A percentile compares a stretch with the other conserved stretches of the same genome.
Evolutionary conservation across 2,888 invertebrate species (phyloP).

Genomic region (Nomada fucata): DNA sequence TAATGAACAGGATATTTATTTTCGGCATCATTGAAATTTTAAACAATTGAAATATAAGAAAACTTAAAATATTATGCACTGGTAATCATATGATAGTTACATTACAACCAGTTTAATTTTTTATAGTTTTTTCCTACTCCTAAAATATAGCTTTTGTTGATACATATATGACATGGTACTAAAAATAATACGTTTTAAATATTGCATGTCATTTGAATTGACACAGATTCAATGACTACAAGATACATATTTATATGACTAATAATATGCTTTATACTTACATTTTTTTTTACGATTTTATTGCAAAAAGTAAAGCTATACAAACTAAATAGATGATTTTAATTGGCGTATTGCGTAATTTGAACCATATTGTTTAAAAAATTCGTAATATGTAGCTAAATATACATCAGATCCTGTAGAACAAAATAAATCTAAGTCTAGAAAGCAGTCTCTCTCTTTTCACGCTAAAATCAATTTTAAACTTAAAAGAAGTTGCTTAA

Average conservation of each 20-base stretch:
- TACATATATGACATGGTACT: slow-evolving; percentile 46
- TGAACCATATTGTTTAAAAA: slow-evolving; percentile 25
- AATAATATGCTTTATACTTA: slow-evolving; percentile 51
- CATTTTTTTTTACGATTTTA: slow-evolving; percentile 45
- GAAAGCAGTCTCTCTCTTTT: slow-evolving; percentile 64
- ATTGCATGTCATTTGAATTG: slow-evolving; percentile 56
- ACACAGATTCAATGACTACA: slow-evolving; percentile 59
- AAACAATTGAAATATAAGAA: slow-evolving; percentile 35
- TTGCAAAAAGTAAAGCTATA: slow-evolving; percentile 43
- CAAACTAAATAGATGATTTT: slow-evolving; percentile 39
- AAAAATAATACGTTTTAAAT: slow-evolving; percentile 53
- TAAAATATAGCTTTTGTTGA: slow-evolving; percentile 48
- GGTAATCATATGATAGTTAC: slow-evolving; percentile 31
- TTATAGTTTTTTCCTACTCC: slow-evolving; percentile 44
- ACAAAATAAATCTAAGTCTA: slow-evolving; percentile 42
- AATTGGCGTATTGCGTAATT: slow-evolving; percentile 28
- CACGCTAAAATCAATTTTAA: slow-evolving; percentile 47
- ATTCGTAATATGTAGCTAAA: slow-evolving; percentile 39
- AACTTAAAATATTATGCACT: slow-evolving; percentile 50
- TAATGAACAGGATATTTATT: slow-evolving; percentile 36
- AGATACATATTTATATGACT: slow-evolving; percentile 53
- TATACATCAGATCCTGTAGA: slow-evolving; percentile 48
- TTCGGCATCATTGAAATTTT: slow-evolving; percentile 40
- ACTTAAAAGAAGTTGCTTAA: slow-evolving; percentile 26
- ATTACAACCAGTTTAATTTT: slow-evolving; percentile 44